phyloP scores from a whole-genome alignment of 2,888 invertebrate species.

The Morpho achilles region DNA sequence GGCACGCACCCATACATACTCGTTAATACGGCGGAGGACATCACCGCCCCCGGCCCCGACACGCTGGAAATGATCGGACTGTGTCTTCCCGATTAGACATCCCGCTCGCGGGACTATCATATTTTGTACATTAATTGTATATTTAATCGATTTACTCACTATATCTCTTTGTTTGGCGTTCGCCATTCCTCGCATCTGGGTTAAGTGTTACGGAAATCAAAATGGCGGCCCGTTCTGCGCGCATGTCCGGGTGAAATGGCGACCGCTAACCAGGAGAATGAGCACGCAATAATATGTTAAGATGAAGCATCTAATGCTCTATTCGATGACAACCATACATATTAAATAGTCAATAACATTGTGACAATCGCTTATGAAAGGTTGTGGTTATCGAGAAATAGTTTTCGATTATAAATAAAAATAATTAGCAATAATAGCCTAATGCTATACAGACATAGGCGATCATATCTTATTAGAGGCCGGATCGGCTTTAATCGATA shows the following conservation, averaged over 20 bases:
- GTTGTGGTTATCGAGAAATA: conserved; percentile 78
- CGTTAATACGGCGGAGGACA: conserved; percentile 32
- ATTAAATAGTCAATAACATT: conserved; percentile 73
- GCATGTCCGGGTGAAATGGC: conserved; percentile 64
- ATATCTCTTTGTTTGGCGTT: conserved; percentile 57
- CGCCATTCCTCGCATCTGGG: conserved; percentile 56
- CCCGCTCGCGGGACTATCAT: conserved; percentile 32
- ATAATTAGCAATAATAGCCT: conserved; percentile 77
- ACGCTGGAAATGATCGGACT: conserved; percentile 37
- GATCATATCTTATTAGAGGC: conserved; percentile 61
- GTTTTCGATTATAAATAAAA: conserved; percentile 71
- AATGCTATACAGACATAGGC: conserved; percentile 68
- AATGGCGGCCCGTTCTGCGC: conserved; percentile 57
- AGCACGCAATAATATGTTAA: conserved; percentile 63
- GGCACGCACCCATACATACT: conserved; percentile 74
- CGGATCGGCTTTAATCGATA: conserved; percentile 39
- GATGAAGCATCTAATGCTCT: conserved; percentile 60
- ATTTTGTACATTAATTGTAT: conserved; percentile 58
- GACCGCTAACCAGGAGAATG: conserved; percentile 45
- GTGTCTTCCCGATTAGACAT: conserved; percentile 48
- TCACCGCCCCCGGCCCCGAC: conserved; percentile 25
- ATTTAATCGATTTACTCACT: conserved; percentile 52
- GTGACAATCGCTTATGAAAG: conserved; percentile 78
- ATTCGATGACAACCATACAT: conserved; percentile 56
- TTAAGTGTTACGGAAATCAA: conserved; percentile 70